Percentiles rank a stretch among this genome's conserved stretches.
These are phyloP conservation scores for Rhodeus uyekii DNA, from an alignment of 2,797 vertebrate genomes.

Conservation along the genomic window DNA sequence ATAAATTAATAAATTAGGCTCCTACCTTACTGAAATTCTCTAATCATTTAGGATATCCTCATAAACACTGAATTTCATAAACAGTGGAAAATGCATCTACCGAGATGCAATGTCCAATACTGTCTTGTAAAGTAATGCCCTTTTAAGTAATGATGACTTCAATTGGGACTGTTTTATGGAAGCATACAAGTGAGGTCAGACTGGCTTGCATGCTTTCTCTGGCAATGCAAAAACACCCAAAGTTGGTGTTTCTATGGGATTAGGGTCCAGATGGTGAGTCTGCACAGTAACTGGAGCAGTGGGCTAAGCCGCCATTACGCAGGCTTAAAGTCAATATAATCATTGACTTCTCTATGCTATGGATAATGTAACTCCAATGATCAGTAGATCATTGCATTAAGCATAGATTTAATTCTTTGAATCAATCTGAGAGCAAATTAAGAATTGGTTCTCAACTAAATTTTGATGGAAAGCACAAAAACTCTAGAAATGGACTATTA, in stretches of 20 bases:
- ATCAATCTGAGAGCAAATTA: not conserved
- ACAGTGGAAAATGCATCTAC: constrained; percentile 4
- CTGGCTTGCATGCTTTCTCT: constrained; percentile 14
- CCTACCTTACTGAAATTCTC: not conserved
- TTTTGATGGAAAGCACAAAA: not conserved
- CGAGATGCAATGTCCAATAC: not conserved
- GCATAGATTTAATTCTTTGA: not conserved
- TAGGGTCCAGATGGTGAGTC: constrained; percentile 60
- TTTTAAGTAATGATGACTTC: not conserved
- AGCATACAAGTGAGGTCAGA: not conserved
- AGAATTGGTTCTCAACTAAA: not conserved
- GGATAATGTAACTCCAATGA: constrained; percentile 29
- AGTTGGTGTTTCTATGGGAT: constrained; percentile 37
- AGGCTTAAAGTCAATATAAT: constrained; percentile 54
- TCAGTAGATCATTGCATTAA: constrained; percentile 30
- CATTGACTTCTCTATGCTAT: constrained; percentile 24
- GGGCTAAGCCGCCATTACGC: constrained; percentile 60
- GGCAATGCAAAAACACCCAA: constrained; percentile 32
- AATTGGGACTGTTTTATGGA: not conserved
- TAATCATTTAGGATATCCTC: not conserved
- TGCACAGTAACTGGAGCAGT: constrained; percentile 57
- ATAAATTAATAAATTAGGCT: not conserved
- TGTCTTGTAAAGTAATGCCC: not conserved
- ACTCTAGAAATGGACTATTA: too few species aligned
- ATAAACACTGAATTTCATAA: not conserved